phyloP scores from a whole-genome alignment of 1,140 invertebrate species.

The Neodiprion fabricii region DNA sequence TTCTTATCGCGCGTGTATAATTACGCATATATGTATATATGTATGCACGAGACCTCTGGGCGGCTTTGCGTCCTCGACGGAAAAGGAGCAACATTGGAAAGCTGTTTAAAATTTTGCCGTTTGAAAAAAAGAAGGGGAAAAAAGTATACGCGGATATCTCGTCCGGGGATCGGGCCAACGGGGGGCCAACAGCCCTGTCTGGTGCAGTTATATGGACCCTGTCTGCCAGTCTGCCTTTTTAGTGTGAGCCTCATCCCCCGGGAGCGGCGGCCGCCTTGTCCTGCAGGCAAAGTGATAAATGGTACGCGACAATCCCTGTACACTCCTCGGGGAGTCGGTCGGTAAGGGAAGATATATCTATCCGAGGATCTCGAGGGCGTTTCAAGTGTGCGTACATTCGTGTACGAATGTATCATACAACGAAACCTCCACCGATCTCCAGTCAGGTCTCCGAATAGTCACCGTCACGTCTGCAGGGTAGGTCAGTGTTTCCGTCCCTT shows the following conservation, averaged over 20 bases:
- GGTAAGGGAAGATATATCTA: slow-evolving; percentile 12
- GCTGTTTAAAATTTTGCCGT: slow-evolving; percentile 9
- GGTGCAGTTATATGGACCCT: too few species aligned
- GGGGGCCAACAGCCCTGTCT: background rate
- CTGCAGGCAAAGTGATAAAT: slow-evolving; percentile 40
- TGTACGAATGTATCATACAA: too few species aligned
- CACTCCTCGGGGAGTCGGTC: slow-evolving; percentile 20
- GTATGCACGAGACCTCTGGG: too few species aligned
- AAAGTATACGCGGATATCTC: slow-evolving; percentile 26
- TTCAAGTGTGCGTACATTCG: background rate
- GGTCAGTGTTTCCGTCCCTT: slow-evolving; percentile 6
- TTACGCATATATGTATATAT: too few species aligned
- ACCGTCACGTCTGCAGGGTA: slow-evolving; percentile 3
- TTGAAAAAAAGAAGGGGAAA: slow-evolving; percentile 29
- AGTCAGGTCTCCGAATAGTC: background rate
- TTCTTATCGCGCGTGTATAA: too few species aligned
- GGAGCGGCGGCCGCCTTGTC: background rate
- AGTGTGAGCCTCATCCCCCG: background rate
- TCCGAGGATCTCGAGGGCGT: slow-evolving; percentile 6
- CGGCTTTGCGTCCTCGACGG: background rate
- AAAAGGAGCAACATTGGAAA: slow-evolving; percentile 1
- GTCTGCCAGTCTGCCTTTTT: slow-evolving; percentile 12
- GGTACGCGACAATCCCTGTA: slow-evolving; percentile 37
- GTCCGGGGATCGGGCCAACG: slow-evolving; percentile 4
- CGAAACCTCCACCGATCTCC: too few species aligned